phyloP scores from a whole-genome alignment of 2,113 vertebrate genomes.

The Arenaria interpres region DNA sequence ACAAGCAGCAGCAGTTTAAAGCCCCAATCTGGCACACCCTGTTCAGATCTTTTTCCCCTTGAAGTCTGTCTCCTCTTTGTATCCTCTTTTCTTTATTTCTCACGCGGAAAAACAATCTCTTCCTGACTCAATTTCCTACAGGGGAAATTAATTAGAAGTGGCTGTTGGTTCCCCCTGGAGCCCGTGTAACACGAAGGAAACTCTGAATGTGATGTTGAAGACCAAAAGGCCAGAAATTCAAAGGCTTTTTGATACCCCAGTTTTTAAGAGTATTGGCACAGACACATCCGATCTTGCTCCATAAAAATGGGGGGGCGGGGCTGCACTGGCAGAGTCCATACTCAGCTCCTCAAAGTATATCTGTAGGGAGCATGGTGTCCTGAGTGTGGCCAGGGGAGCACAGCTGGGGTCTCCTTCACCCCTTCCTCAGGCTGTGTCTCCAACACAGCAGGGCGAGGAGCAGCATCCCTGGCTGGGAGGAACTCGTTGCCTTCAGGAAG shows the following conservation, averaged over 20 bases:
- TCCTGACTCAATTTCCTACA: not conserved
- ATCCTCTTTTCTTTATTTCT: not conserved
- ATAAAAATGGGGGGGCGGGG: rapidly evolving
- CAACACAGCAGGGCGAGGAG: rapidly evolving
- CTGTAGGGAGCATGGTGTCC: not conserved
- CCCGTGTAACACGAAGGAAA: not conserved
- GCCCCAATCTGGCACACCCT: not conserved
- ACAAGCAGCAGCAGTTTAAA: not conserved
- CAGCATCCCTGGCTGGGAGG: not conserved
- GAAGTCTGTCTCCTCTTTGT: not conserved
- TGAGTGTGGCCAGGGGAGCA: not conserved
- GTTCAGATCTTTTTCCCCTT: not conserved
- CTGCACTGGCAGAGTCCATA: not conserved
- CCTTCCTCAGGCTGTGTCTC: not conserved
- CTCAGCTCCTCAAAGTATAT: rapidly evolving
- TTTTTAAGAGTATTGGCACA: not conserved
- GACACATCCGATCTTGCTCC: rapidly evolving
- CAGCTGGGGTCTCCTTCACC: not conserved
- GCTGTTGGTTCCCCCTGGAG: not conserved
- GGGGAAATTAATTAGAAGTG: not conserved
- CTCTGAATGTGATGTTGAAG: not conserved
- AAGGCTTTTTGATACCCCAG: not conserved
- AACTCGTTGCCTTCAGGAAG: not conserved
- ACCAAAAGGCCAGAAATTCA: not conserved
- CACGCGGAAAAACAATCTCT: not conserved